phyloP scores from a whole-genome alignment of 2,888 invertebrate genomes.

The Tinea semifulvella region DNA sequence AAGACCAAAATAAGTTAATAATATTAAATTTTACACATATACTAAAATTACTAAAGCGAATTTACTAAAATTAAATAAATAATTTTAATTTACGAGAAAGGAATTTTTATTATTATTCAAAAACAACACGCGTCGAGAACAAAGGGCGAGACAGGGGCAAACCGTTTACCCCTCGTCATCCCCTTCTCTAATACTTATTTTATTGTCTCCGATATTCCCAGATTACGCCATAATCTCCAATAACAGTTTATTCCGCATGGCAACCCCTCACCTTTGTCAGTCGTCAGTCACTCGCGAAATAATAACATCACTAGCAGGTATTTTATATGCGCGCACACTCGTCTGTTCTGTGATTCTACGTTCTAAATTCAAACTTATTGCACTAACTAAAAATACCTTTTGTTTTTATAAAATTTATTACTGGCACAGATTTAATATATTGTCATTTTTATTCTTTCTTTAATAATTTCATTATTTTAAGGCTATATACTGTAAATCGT shows the following conservation, averaged over 20 bases:
- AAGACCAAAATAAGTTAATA: too few species aligned
- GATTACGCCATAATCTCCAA: slow-evolving; percentile 63
- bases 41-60: too few species aligned
- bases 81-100: too few species aligned
- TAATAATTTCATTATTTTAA: too few species aligned
- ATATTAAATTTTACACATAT: too few species aligned
- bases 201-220: slow-evolving; percentile 67
- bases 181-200: slow-evolving; percentile 42
- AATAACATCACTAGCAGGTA: slow-evolving; percentile 41
- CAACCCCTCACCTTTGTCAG: slow-evolving; percentile 58
- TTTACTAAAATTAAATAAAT: too few species aligned
- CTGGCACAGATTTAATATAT: too few species aligned
- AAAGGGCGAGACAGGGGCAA: slow-evolving; percentile 23
- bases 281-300: slow-evolving; percentile 60
- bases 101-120: too few species aligned
- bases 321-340: neutral
- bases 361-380: slow-evolving; percentile 8
- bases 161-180: slow-evolving; percentile 31
- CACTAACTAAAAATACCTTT: neutral
- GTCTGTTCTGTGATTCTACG: neutral
- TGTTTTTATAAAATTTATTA: too few species aligned
- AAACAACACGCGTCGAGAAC: too few species aligned
- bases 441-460: too few species aligned
- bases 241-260: slow-evolving; percentile 66
- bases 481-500: too few species aligned